phyloP scores from a whole-genome alignment of 2,888 invertebrate species.

The Blastobasis adustella region DNA sequence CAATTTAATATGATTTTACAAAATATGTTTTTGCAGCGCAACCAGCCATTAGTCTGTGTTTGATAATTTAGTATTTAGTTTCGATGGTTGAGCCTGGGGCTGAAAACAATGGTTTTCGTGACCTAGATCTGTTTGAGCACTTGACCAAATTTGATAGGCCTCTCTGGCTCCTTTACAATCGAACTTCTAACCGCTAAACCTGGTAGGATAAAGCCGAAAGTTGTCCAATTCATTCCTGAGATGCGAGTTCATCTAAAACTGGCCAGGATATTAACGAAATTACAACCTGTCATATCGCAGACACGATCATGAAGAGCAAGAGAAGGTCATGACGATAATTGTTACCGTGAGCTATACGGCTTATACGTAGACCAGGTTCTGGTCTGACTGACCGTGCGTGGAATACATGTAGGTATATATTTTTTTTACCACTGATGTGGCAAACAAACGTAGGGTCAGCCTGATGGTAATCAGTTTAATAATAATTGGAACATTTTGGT shows the following conservation, averaged over 20 bases:
- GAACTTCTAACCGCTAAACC: too few species aligned
- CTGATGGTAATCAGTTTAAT: too few species aligned
- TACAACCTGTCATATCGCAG: constrained; percentile 67
- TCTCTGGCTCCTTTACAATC: constrained; percentile 1
- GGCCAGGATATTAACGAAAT: constrained; percentile 47
- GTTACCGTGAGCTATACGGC: constrained; percentile 23
- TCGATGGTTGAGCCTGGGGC: constrained; percentile 57
- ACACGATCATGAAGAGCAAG: constrained; percentile 55
- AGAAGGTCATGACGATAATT: constrained; percentile 57
- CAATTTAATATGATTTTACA: constrained; percentile 44
- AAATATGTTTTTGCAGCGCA: constrained; percentile 39
- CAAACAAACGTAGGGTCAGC: too few species aligned
- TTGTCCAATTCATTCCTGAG: too few species aligned
- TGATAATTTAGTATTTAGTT: constrained; percentile 66
- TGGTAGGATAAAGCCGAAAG: too few species aligned
- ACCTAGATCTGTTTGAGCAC: constrained; percentile 63
- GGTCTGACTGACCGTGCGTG: too few species aligned
- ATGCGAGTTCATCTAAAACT: constrained; percentile 22
- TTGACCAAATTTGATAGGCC: constrained; percentile 33
- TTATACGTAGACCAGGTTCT: too few species aligned
- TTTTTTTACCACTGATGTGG: too few species aligned
- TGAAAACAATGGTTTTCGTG: constrained; percentile 64
- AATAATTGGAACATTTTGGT: too few species aligned
- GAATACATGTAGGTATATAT: too few species aligned
- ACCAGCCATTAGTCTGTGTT: constrained; percentile 58